These are phyloP conservation scores for Pecten maximus DNA, from an alignment of 2,888 invertebrate genomes.

Conservation along the genomic window DNA sequence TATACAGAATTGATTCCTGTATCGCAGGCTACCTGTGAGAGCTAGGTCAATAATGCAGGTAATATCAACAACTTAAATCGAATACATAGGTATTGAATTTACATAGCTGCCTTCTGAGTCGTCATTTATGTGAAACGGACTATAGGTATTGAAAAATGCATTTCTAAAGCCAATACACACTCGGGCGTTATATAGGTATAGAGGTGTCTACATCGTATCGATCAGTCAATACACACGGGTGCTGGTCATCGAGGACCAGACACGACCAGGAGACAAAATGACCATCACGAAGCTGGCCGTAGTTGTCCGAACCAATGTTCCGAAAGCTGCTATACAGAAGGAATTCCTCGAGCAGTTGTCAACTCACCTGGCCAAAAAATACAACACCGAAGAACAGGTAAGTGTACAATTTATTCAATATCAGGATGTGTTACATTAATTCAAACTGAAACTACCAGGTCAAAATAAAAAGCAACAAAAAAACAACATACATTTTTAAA, in stretches of 20 bases:
- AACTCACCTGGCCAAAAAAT: constrained; percentile 36
- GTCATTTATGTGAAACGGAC: neutral
- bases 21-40: neutral
- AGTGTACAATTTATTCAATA: neutral
- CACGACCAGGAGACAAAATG: constrained; percentile 36
- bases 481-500: too few relatives aligned
- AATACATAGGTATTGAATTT: neutral
- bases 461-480: too few relatives aligned
- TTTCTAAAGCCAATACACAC: neutral
- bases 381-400: constrained; percentile 51
- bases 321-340: constrained; percentile 46
- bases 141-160: constrained; percentile 13
- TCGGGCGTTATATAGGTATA: neutral
- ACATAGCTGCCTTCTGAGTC: neutral
- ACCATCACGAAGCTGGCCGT: constrained; percentile 38
- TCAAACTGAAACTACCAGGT: neutral
- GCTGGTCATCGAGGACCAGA: constrained; percentile 16
- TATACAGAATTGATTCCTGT: neutral
- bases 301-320: constrained; percentile 49
- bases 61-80: neutral
- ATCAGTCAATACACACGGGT: neutral
- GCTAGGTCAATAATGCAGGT: neutral
- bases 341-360: constrained; percentile 49
- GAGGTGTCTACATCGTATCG: neutral
- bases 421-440: neutral